Base-by-base conservation (phyloP, 1,140 invertebrate genomes). In the Saccostrea glomerata region DNA sequence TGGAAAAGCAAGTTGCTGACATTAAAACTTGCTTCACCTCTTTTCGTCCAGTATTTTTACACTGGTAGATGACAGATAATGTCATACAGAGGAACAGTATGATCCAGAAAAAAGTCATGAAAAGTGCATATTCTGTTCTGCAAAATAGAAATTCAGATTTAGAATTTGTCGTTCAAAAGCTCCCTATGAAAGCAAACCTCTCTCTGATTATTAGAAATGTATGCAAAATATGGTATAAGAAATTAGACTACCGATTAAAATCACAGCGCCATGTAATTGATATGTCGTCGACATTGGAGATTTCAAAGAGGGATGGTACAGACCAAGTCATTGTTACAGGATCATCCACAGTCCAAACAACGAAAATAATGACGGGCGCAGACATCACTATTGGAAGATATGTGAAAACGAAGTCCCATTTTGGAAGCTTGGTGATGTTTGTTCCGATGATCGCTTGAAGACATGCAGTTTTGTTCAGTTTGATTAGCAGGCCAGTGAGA, bases 401-500 rank as follows among this genome's bases (percentile, higher is more conserved):
- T 2, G 86, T 83, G 30, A 87, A 12, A 30, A 36, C 77, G n/a
- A 87, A 87, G 23, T 87, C 86, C 86, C 86, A 87, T 20, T 82
- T 36, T 36, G 86, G 77, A 63, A 87, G 58, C 9, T 55, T 30
- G 25, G 47, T 84, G n/a, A 83, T 55, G 20, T 84, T 82, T 11
- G 82, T 60, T 25, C 82, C 82, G 12, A 87, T 30, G 47, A 83
- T 36, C 9, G 30, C 77, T 2, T 82, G 77, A 58, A 87, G 56
- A 63, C 86, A 87, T 7, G 73, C 86, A 12, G 77, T 87, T 56
- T 87, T 87, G 82, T 87, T 87, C 11, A 87, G 56, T 84, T 87
- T 87, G 23, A 87, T 83, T 0, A 87, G 13, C 20, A 87, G 25
- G 25, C 77, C 73, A 3, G 77, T 70, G 12, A 40, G 55, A 11